Percentiles rank a stretch among this genome's conserved stretches.
These are phyloP conservation scores for Coranthus polyacanthus DNA, from an alignment of 2,797 vertebrate genomes.

Conservation along the genomic window DNA sequence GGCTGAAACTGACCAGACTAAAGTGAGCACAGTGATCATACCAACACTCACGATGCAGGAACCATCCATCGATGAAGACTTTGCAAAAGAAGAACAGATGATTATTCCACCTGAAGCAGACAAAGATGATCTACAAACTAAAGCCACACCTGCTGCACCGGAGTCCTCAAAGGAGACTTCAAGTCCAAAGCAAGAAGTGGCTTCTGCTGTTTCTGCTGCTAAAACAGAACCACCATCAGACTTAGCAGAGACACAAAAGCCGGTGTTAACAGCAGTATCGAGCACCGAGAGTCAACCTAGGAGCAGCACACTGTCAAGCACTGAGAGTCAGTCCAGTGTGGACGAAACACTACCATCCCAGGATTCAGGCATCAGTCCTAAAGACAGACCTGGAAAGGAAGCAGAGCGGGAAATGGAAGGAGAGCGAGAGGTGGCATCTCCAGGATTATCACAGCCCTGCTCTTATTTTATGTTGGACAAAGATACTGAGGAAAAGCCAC, in stretches of 20 bases:
- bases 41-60: constrained; percentile 78
- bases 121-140: constrained; percentile 56
- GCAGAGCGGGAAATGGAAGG: constrained; percentile 81
- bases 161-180: constrained; percentile 57
- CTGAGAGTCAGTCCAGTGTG: constrained; percentile 67
- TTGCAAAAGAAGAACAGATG: constrained; percentile 53
- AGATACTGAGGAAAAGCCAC: constrained; percentile 61
- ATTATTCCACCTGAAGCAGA: constrained; percentile 47
- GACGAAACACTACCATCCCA: constrained; percentile 53
- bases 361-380: constrained; percentile 28
- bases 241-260: constrained; percentile 47
- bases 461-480: constrained; percentile 78
- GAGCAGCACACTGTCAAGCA: constrained; percentile 64
- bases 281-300: constrained; percentile 67
- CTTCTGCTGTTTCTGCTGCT: constrained; percentile 17
- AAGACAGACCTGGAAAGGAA: constrained; percentile 70
- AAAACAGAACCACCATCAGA: constrained; percentile 43
- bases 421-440: constrained; percentile 79
- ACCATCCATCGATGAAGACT: constrained; percentile 72
- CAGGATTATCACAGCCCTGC: constrained; percentile 74
- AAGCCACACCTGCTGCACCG: constrained; percentile 45
- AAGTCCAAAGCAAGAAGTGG: constrained; percentile 42
- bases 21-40: constrained; percentile 60
- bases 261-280: constrained; percentile 51
- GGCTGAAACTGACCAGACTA: no score